phyloP scores from a whole-genome alignment of 2,113 vertebrate genomes.

The Neogale vison region DNA sequence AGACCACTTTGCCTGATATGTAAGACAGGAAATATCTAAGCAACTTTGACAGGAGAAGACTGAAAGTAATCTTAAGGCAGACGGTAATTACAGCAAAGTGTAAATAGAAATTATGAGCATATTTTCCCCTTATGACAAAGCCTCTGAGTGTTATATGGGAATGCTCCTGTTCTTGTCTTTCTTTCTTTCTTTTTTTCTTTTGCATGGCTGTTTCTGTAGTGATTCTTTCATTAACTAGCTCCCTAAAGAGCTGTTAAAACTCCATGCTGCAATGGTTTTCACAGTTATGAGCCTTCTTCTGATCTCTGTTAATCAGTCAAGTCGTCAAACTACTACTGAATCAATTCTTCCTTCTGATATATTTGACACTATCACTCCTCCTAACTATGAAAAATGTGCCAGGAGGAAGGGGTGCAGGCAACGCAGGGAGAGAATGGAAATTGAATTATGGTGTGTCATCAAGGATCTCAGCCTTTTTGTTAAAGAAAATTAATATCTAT shows the following conservation, averaged over 20 bases:
- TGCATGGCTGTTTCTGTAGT: conserved; percentile 79
- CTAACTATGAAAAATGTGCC: conserved; percentile 77
- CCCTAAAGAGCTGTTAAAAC: conserved; percentile 85
- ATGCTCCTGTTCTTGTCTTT: conserved; percentile 69
- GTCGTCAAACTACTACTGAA: conserved; percentile 79
- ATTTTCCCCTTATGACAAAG: conserved; percentile 79
- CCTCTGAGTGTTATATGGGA: conserved; percentile 77
- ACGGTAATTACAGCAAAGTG: conserved; percentile 82
- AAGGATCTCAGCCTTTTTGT: conserved; percentile 64
- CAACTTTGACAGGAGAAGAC: conserved; percentile 74
- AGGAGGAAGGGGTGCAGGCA: conserved; percentile 30
- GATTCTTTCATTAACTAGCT: conserved; percentile 86
- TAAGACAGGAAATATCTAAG: conserved; percentile 77
- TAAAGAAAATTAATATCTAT: conserved; percentile 74
- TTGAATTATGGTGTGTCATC: conserved; percentile 70
- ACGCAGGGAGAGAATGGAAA: conserved; percentile 51
- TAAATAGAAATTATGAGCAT: conserved; percentile 85
- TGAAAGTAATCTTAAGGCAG: conserved; percentile 72
- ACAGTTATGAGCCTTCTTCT: conserved; percentile 81
- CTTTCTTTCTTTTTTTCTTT: conserved; percentile 54
- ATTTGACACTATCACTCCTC: conserved; percentile 82
- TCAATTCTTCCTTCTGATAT: conserved; percentile 84
- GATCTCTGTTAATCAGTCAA: conserved; percentile 86
- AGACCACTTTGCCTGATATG: conserved; percentile 61
- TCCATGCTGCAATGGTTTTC: conserved; percentile 81